phyloP scores from a whole-genome alignment of 2,888 invertebrate species.

The Agrochola litura region DNA sequence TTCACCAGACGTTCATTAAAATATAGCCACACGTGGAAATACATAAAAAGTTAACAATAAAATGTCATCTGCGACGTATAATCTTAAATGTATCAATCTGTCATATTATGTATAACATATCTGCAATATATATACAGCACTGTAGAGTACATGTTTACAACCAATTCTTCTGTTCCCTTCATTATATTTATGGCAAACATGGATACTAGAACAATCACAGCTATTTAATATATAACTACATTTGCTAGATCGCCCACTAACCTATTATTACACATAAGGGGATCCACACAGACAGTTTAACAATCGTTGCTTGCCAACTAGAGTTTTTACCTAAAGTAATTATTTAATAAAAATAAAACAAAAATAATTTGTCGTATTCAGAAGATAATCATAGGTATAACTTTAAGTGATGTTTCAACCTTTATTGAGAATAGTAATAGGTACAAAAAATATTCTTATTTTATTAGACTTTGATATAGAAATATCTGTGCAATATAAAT shows the following conservation, averaged over 20 bases:
- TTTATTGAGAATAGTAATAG: background rate
- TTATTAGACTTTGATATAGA: constrained; percentile 9
- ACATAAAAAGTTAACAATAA: background rate
- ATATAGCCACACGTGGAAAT: background rate
- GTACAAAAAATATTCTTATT: constrained; percentile 5
- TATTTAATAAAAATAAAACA: background rate
- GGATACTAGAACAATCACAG: constrained; percentile 54
- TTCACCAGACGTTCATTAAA: background rate
- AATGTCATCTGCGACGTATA: background rate
- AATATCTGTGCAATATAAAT: constrained; percentile 48
- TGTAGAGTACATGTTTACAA: constrained; percentile 34
- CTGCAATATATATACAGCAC: constrained; percentile 33
- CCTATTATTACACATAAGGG: constrained; percentile 32
- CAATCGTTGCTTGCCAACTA: constrained; percentile 35
- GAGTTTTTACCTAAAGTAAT: background rate
- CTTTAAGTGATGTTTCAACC: background rate
- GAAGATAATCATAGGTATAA: background rate
- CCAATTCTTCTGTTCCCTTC: constrained; percentile 42
- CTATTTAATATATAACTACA: constrained; percentile 52
- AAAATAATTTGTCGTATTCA: background rate
- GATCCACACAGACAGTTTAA: constrained; percentile 19
- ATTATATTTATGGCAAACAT: constrained; percentile 28
- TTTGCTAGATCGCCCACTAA: constrained; percentile 42
- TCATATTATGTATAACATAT: background rate
- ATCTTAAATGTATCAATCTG: background rate